phyloP scores from a whole-genome alignment of 37 sponge, comb jelly and placozoan genomes.

The Oscarella lobularis region DNA sequence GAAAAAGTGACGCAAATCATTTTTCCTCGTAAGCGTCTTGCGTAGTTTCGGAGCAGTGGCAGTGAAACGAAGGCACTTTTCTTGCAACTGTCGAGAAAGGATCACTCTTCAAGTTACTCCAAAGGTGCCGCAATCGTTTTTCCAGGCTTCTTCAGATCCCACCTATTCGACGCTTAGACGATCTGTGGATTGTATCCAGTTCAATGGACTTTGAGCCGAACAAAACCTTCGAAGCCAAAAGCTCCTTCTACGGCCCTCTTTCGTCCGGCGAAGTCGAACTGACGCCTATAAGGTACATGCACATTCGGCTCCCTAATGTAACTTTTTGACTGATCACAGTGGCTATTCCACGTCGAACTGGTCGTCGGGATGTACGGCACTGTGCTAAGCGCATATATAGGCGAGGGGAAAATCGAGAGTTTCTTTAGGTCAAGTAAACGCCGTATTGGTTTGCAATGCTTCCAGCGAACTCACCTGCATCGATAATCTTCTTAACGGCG shows the following conservation, averaged over 20 bases:
- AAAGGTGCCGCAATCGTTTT: no score
- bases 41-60: no score
- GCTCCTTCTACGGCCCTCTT: conserved; percentile 16
- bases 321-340: not conserved
- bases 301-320: not conserved
- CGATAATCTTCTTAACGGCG: not conserved
- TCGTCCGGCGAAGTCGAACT: conserved; percentile 12
- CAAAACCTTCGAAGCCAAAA: conserved; percentile 14
- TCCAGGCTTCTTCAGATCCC: no score
- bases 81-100: not conserved
- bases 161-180: no score
- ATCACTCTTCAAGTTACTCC: not conserved
- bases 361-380: conserved; percentile 12
- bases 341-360: conserved; percentile 21
- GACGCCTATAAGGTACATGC: conserved; percentile 15
- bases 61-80: no score
- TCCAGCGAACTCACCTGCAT: conserved; percentile 15
- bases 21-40: no score
- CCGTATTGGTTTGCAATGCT: conserved; percentile 14
- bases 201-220: not conserved
- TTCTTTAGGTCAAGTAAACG: not conserved
- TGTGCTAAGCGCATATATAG: not conserved
- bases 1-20: no score
- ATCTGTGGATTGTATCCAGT: conserved; percentile 13
- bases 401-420: not conserved